Percentiles rank a stretch among this genome's conserved stretches.
Evolutionary conservation across 2,113 vertebrate species (phyloP).

Genomic region (Halcyon malimbica): DNA sequence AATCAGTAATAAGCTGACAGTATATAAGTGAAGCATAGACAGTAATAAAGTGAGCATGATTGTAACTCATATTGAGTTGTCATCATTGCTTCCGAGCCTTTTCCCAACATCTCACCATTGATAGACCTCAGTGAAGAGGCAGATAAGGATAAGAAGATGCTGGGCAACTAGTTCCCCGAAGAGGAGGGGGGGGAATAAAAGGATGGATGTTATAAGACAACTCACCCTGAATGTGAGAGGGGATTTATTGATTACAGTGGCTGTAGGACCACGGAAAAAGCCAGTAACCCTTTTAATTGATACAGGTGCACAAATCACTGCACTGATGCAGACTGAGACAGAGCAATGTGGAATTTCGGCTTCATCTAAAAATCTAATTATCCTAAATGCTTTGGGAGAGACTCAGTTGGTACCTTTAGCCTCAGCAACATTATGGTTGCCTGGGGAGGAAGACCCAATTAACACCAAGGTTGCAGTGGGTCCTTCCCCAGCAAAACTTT

Average conservation of each 20-base stretch:
- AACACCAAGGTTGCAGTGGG: no score
- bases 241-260: not conserved
- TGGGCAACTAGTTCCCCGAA: no score
- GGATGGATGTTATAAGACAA: not conserved
- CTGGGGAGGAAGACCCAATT: not conserved
- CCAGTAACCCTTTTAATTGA: not conserved
- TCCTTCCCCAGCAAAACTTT: no score
- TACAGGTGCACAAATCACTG: not conserved
- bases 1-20: no score
- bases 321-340: not conserved
- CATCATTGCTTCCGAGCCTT: no score
- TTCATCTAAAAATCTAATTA: not conserved
- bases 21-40: no score
- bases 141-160: no score
- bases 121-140: no score
- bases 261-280: not conserved
- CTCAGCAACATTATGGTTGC: not conserved
- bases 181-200: no score
- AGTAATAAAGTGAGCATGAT: no score
- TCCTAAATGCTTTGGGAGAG: not conserved
- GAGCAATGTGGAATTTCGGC: not conserved
- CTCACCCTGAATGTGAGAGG: not conserved
- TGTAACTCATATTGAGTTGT: no score
- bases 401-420: not conserved
- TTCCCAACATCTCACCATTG: no score